These are phyloP conservation scores for Scaptomyza polygonia DNA, from an alignment of 2,888 invertebrate genomes.

Conservation along the genomic window DNA sequence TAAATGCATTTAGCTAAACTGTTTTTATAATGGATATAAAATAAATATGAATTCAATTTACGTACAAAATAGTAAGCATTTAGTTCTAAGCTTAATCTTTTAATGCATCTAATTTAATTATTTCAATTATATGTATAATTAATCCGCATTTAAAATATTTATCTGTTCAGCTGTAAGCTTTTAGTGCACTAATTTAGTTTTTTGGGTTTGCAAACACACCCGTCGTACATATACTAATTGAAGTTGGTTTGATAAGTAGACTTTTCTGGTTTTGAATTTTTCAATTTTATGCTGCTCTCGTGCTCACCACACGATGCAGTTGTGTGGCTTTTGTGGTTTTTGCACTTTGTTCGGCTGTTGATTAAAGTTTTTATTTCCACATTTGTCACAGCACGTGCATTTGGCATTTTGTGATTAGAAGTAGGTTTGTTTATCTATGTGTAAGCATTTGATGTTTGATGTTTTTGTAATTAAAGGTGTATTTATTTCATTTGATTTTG, in stretches of 20 bases:
- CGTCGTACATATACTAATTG: not conserved
- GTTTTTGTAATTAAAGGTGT: not conserved
- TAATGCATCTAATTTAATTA: not conserved
- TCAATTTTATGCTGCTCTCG: conserved; percentile 34
- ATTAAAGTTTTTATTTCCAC: conserved; percentile 50
- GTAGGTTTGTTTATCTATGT: not conserved
- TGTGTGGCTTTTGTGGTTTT: conserved; percentile 64
- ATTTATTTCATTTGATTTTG: not conserved
- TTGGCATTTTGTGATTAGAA: conserved; percentile 25
- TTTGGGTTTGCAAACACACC: not conserved
- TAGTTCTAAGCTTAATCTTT: not conserved
- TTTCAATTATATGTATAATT: not conserved
- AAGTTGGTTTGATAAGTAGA: conserved; percentile 4
- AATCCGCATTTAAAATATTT: not conserved
- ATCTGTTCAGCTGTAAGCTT: not conserved
- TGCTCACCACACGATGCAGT: conserved; percentile 44
- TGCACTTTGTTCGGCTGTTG: conserved; percentile 21
- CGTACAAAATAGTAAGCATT: too few species aligned
- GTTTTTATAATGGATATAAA: not conserved
- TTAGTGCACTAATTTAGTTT: not conserved
- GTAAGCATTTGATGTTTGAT: not conserved
- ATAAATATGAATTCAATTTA: not conserved
- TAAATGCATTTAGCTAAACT: not conserved
- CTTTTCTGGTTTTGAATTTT: conserved; percentile 12
- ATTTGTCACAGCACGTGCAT: conserved; percentile 36